These are phyloP conservation scores for Troilus luridus DNA, from an alignment of 2,888 invertebrate genomes.

Conservation along the genomic window DNA sequence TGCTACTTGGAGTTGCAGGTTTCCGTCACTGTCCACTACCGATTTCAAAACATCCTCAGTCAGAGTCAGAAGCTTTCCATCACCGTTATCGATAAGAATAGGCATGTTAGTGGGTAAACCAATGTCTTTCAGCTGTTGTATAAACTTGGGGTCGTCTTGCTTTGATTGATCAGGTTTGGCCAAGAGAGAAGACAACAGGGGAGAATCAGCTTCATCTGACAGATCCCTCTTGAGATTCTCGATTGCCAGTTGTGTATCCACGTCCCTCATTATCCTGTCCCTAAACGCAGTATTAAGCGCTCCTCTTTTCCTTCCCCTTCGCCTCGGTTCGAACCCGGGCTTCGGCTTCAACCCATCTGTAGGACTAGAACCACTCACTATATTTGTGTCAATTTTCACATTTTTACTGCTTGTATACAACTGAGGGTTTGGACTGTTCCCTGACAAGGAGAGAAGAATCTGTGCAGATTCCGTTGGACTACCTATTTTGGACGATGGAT, in stretches of 20 bases:
- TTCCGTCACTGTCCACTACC: conserved; percentile 64
- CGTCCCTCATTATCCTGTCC: conserved; percentile 68
- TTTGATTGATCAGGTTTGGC: conserved; percentile 71
- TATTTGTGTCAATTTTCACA: conserved; percentile 59
- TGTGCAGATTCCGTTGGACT: conserved; percentile 67
- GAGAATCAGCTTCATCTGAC: conserved; percentile 67
- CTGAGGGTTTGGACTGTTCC: conserved; percentile 61
- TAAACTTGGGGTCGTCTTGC: conserved; percentile 68
- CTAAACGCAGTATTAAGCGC: conserved; percentile 62
- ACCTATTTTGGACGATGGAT: conserved; percentile 61
- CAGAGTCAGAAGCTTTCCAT: conserved; percentile 77
- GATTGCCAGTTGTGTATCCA: conserved; percentile 67
- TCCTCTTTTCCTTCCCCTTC: conserved; percentile 63
- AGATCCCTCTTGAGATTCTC: conserved; percentile 70
- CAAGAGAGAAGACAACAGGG: conserved; percentile 70
- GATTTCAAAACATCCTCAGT: conserved; percentile 74
- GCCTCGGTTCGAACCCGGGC: conserved; percentile 61
- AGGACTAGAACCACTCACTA: conserved; percentile 52
- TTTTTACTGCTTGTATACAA: conserved; percentile 60
- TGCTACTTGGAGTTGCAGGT: conserved; percentile 58
- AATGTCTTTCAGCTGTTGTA: conserved; percentile 67
- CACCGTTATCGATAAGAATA: conserved; percentile 77
- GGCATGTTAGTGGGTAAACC: conserved; percentile 71
- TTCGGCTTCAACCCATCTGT: conserved; percentile 57
- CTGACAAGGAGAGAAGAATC: conserved; percentile 67